Evolutionary conservation across 2,113 vertebrate species (phyloP).

Genomic region (Panurus biarmicus): DNA sequence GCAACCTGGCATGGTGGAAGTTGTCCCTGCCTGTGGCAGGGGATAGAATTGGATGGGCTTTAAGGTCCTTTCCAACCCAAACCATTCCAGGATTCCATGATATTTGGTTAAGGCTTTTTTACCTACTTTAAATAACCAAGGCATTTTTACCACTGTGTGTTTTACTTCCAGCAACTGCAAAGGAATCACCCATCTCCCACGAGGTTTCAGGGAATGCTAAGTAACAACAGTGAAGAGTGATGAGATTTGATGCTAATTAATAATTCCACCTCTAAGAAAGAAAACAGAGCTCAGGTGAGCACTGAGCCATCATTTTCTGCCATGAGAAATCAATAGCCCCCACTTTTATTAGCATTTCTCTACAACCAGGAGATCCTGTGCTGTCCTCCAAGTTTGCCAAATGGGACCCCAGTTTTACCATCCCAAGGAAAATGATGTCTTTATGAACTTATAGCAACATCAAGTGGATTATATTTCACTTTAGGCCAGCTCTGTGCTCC

Average conservation of each 20-base stretch:
- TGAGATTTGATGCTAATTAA: not conserved
- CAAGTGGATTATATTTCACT: not conserved
- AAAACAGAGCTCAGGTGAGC: not conserved
- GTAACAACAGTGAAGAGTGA: not conserved
- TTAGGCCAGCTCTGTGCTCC: not conserved
- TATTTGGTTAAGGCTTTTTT: not conserved
- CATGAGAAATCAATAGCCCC: not conserved
- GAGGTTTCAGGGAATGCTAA: not conserved
- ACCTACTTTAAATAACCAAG: not conserved
- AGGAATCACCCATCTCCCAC: not conserved
- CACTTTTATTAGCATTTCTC: not conserved
- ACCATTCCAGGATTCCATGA: not conserved
- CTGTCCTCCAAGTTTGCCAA: not conserved
- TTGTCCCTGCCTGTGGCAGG: not conserved
- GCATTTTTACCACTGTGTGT: not conserved
- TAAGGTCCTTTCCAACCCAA: not conserved
- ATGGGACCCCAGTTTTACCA: not conserved
- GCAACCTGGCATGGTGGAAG: accelerated
- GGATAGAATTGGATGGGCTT: accelerated
- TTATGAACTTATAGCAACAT: not conserved
- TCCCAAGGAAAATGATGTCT: not conserved
- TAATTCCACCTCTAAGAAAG: not conserved
- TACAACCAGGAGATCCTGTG: not conserved
- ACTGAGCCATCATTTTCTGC: not conserved
- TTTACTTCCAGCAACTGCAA: not conserved